Conservation (phyloP, 2,888 invertebrate genomes). For the Invenusta paracnida region DNA sequence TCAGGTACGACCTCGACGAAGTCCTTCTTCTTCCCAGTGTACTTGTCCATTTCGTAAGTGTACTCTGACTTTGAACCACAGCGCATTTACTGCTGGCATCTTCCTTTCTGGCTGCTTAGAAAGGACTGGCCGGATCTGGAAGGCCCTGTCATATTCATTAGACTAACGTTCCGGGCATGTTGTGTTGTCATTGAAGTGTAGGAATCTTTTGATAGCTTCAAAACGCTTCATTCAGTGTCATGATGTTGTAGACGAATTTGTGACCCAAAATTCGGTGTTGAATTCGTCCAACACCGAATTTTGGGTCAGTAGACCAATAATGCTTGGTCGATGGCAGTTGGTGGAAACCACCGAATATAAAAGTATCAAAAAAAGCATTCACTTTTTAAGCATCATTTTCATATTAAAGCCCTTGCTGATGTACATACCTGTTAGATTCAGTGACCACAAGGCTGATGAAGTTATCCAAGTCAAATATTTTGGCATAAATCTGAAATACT, state of each 20-base stretch:
- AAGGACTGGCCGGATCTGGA: neutral
- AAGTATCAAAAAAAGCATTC: too few species aligned
- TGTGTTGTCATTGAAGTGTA: conserved; percentile 1
- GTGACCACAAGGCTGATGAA: too few species aligned
- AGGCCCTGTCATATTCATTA: neutral
- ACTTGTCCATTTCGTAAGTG: neutral
- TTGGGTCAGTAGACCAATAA: too few species aligned
- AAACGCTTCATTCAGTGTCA: conserved; percentile 11
- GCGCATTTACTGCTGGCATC: conserved; percentile 19
- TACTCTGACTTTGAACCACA: neutral
- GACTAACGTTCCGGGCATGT: neutral
- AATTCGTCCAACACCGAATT: neutral
- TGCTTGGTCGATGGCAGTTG: too few species aligned
- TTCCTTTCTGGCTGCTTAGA: neutral
- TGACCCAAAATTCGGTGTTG: too few species aligned
- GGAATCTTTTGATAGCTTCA: neutral
- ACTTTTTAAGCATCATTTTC: too few species aligned
- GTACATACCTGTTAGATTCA: too few species aligned
- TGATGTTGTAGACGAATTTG: neutral
- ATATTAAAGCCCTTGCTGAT: too few species aligned
- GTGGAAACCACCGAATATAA: too few species aligned
- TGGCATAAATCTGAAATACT: too few species aligned
- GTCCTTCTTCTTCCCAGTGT: neutral
- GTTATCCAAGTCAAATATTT: too few species aligned
- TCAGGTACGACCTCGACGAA: neutral